phyloP scores from a whole-genome alignment of 2,797 vertebrate species.

The Sebastes taczanowskii region DNA sequence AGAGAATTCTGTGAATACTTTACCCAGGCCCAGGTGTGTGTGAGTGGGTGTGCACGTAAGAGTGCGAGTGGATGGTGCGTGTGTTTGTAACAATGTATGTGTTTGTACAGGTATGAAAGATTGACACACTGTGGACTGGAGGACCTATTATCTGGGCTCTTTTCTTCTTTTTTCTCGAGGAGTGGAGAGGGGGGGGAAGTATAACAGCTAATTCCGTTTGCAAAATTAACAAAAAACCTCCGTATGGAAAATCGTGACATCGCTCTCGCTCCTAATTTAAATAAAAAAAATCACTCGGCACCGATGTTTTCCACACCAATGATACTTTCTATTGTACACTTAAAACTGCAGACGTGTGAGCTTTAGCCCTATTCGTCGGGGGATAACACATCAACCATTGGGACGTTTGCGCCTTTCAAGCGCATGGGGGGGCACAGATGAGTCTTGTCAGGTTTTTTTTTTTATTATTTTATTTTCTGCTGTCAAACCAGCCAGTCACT shows the following conservation, averaged over 20 bases:
- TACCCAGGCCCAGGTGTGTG: slow-evolving; percentile 50
- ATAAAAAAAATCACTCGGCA: slow-evolving; percentile 1
- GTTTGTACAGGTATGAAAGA: slow-evolving; percentile 73
- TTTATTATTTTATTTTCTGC: background rate
- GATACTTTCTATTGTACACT: slow-evolving; percentile 62
- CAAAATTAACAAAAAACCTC: slow-evolving; percentile 62
- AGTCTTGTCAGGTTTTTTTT: background rate
- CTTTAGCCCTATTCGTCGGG: slow-evolving; percentile 32
- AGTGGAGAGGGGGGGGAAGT: slow-evolving; percentile 37
- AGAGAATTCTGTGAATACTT: slow-evolving; percentile 73
- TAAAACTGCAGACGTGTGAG: slow-evolving; percentile 52
- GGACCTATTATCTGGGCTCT: slow-evolving; percentile 69
- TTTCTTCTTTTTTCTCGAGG: slow-evolving; percentile 26
- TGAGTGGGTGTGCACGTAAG: slow-evolving; percentile 3
- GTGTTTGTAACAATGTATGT: slow-evolving; percentile 61
- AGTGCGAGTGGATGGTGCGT: slow-evolving; percentile 8
- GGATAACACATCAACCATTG: background rate
- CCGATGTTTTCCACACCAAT: slow-evolving; percentile 54
- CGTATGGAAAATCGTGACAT: slow-evolving; percentile 28
- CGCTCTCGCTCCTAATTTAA: slow-evolving; percentile 42
- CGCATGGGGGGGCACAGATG: slow-evolving; percentile 7
- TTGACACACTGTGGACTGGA: slow-evolving; percentile 72
- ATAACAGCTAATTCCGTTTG: slow-evolving; percentile 57
- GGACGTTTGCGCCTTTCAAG: slow-evolving; percentile 21
- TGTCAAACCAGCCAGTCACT: slow-evolving; percentile 28